These are phyloP conservation scores for Chiloscyllium plagiosum DNA, from an alignment of 2,113 vertebrate species.

Conservation along the genomic window DNA sequence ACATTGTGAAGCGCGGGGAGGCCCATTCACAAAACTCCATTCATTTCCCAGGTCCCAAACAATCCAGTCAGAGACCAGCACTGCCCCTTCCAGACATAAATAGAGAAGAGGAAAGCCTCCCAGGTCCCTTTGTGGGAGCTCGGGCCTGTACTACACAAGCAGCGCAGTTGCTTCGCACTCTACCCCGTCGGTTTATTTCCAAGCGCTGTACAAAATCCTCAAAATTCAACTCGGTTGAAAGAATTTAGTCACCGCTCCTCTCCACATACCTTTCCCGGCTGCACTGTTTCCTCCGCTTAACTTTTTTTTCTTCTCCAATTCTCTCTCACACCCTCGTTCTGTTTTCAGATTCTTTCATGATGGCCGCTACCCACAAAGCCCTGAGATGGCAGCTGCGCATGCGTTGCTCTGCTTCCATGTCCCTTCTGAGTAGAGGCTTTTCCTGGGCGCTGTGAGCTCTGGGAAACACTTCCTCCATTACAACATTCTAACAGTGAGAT, in stretches of 20 bases:
- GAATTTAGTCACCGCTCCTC: neutral
- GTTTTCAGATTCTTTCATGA: constrained; percentile 6
- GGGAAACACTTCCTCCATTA: neutral
- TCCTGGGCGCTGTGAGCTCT: neutral
- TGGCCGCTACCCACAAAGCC: constrained; percentile 29
- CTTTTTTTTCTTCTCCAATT: neutral
- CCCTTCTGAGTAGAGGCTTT: neutral
- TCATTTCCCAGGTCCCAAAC: neutral
- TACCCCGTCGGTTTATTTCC: neutral
- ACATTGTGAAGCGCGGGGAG: neutral
- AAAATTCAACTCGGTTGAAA: neutral
- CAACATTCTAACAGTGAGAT: neutral
- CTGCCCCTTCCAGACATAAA: neutral
- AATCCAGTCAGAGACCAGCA: neutral
- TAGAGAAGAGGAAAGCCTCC: neutral
- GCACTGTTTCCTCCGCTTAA: neutral
- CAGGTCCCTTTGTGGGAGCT: constrained; percentile 19
- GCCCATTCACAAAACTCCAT: neutral
- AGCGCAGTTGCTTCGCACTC: neutral
- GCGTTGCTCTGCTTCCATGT: neutral
- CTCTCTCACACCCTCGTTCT: neutral
- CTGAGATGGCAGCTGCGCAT: neutral
- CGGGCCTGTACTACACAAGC: neutral
- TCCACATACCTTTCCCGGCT: neutral
- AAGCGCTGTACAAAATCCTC: neutral